These are phyloP conservation scores for Bugula neritina DNA, from an alignment of 2,888 invertebrate species.

Conservation along the genomic window DNA sequence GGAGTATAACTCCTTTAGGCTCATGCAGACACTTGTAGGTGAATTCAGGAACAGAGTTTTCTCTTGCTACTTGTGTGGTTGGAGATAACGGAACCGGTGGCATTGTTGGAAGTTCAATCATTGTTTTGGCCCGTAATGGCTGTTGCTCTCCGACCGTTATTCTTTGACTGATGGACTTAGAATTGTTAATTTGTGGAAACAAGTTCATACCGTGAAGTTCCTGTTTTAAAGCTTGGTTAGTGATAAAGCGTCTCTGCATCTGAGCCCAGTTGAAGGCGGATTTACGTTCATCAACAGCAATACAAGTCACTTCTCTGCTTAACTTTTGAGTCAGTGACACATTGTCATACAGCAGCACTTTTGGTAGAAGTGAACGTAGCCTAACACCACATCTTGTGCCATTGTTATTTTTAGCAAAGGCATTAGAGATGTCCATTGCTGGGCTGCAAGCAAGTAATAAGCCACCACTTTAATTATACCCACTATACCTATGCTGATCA, in stretches of 20 bases:
- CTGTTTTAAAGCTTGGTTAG: conserved; percentile 18
- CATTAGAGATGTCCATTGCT: too few species aligned
- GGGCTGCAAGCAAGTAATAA: too few species aligned
- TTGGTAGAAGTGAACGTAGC: conserved; percentile 35
- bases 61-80: conserved; percentile 7
- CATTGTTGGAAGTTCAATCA: not conserved
- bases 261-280: conserved; percentile 17
- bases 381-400: not conserved
- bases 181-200: conserved; percentile 5
- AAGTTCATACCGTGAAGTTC: conserved; percentile 9
- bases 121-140: not conserved
- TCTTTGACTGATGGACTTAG: not conserved
- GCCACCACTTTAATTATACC: too few species aligned
- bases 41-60: not conserved
- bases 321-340: conserved; percentile 44
- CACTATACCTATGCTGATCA: too few species aligned
- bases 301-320: conserved; percentile 30
- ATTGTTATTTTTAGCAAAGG: not conserved
- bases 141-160: not conserved
- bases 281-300: conserved; percentile 1
- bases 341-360: conserved; percentile 45
- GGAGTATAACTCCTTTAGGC: not conserved
- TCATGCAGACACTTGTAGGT: not conserved
- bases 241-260: conserved; percentile 23
- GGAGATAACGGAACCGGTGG: not conserved